Percentiles rank a stretch among this genome's conserved stretches.
Conservation (phyloP, 1,140 invertebrate genomes). For the Bombus impatiens region DNA sequence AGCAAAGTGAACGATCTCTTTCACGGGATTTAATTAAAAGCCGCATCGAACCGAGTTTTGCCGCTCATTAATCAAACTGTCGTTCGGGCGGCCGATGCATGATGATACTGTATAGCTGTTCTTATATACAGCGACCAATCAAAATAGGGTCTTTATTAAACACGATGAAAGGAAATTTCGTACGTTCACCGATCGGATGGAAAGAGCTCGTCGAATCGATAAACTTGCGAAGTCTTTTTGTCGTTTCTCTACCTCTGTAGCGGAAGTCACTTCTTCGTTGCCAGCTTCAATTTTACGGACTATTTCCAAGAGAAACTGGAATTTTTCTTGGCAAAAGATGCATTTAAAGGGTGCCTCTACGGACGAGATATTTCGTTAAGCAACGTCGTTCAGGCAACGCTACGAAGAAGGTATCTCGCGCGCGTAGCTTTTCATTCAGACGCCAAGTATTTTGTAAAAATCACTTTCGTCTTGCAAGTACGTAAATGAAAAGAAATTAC, state of each 20-base stretch:
- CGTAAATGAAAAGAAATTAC: too few species aligned
- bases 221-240: too few species aligned
- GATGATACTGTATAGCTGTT: not conserved
- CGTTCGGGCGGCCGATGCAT: not conserved
- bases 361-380: too few species aligned
- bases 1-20: conserved; percentile 26
- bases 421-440: too few species aligned
- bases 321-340: not conserved
- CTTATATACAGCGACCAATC: not conserved
- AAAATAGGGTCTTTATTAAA: conserved; percentile 12
- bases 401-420: too few species aligned
- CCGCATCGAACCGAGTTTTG: not conserved
- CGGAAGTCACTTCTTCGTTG: not conserved
- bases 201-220: too few species aligned
- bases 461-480: too few species aligned
- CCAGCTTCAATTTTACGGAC: not conserved
- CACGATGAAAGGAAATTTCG: not conserved
- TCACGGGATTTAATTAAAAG: conserved; percentile 36
- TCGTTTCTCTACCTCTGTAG: not conserved
- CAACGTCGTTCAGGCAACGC: not conserved
- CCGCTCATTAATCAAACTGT: conserved; percentile 32
- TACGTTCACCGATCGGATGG: not conserved
- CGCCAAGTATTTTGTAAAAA: too few species aligned
- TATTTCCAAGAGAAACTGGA: not conserved
- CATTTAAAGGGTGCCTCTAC: too few species aligned